A percentile compares a stretch with the other conserved stretches of the same genome.
phyloP scores from a whole-genome alignment of 1,140 invertebrate species.

The Drosophila rhopaloa region DNA sequence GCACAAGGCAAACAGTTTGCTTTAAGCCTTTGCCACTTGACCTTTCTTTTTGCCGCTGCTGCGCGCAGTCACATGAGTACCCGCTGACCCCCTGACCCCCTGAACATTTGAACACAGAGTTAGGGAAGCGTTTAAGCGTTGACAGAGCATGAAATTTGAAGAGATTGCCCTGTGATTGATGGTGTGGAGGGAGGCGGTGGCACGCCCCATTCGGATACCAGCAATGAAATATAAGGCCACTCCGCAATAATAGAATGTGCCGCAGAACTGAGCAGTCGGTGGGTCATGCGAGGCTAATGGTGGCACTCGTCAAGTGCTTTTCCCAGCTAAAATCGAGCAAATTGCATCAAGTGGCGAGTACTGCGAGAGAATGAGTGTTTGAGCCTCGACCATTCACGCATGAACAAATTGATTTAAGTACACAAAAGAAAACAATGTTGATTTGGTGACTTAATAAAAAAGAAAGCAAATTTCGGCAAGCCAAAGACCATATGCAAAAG shows the following conservation, averaged over 20 bases:
- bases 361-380: neutral
- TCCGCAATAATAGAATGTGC: constrained; percentile 33
- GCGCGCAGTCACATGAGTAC: constrained; percentile 22
- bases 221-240: constrained; percentile 44
- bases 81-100: constrained; percentile 4
- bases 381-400: constrained; percentile 20
- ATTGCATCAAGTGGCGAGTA: constrained; percentile 23
- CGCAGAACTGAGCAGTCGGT: constrained; percentile 16
- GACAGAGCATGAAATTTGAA: constrained; percentile 48
- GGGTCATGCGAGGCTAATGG: constrained; percentile 17
- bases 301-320: constrained; percentile 24
- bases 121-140: constrained; percentile 32
- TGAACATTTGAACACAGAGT: neutral
- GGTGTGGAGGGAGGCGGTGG: constrained; percentile 1
- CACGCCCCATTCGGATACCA: constrained; percentile 13
- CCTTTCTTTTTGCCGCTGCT: constrained; percentile 49
- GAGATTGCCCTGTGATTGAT: constrained; percentile 49
- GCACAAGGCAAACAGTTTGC: constrained; percentile 53
- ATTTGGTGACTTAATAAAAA: neutral
- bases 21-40: constrained; percentile 63
- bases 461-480: too few species aligned
- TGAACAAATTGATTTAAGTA: constrained; percentile 9
- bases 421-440: neutral
- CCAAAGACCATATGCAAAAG: too few species aligned
- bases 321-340: constrained; percentile 5